Evolutionary conservation across 2,888 invertebrate species (phyloP), one percentile per base, ranked within the genome.

Genomic region (Perdita meconis): DNA sequence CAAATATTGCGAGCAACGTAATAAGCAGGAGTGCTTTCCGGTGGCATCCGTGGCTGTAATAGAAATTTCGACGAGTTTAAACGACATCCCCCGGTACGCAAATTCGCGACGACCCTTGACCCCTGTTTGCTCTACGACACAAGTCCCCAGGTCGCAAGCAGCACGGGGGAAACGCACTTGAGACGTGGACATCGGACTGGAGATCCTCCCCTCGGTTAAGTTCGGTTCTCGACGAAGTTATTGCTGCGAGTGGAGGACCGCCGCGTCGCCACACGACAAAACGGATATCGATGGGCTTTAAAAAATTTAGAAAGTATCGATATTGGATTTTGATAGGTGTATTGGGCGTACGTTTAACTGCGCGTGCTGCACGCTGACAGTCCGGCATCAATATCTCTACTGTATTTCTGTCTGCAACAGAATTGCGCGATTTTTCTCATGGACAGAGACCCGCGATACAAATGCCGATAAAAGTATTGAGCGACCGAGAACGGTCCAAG

Each of bases 1-100:
- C 84, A 81, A 83, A 84, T 82, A 84, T 80, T 80, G 70, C 68
- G 68, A 61, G 65, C 79, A 68, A 55, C 79, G 77, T 77, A 83
- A 83, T 83, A 84, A 83, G 72, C 76, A 72, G 81, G n/a, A 79
- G 80, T 74, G 74, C 69, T 69, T n/a, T 50, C 42, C 60, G 34
- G 40, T 82, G 57, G 67, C 77, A 70, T 77, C 42, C 30, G 60
- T 51, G 40, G 56, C 22, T 59, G 51, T 70, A 68, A 70, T 61
- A 73, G 80, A 83, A 80, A 80, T 61, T 73, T 70, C n/a, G 66
- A 38, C 34, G 65, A 47, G 51, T 66, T 73, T 64, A 64, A 80
- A 77, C 55, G 67, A 72, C 34, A 13, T 22, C 13, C 44, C 47
- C 40, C 16, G n/a, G 44, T 53, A 63, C 63, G 26, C 57, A 30